phyloP scores from a whole-genome alignment of 2,888 invertebrate genomes.

The Neoascia interrupta region DNA sequence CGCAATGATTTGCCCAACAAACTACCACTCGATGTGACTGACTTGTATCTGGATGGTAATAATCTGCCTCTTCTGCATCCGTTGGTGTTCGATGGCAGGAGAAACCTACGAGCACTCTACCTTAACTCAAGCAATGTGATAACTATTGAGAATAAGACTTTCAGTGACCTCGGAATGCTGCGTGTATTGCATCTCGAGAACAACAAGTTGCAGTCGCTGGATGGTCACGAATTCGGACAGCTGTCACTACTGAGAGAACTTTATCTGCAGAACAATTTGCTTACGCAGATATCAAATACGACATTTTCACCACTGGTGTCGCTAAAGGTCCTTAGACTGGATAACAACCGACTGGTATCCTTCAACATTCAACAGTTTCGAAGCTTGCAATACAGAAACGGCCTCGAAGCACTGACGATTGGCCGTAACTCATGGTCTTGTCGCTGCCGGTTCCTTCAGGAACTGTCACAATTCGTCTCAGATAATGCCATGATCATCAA shows the following conservation, averaged over 20 bases:
- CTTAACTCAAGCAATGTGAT: slow-evolving; percentile 92
- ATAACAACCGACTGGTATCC: slow-evolving; percentile 90
- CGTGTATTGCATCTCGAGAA: slow-evolving; percentile 91
- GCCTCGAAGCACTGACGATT: slow-evolving; percentile 87
- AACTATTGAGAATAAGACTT: slow-evolving; percentile 93
- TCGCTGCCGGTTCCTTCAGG: slow-evolving; percentile 92
- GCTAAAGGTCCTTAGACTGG: slow-evolving; percentile 88
- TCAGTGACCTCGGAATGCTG: slow-evolving; percentile 89
- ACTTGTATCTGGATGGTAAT: slow-evolving; percentile 95
- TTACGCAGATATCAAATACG: slow-evolving; percentile 88
- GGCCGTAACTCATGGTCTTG: slow-evolving; percentile 95
- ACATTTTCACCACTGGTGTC: slow-evolving; percentile 89
- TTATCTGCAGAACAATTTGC: slow-evolving; percentile 91
- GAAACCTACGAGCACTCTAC: slow-evolving; percentile 91
- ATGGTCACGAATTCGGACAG: slow-evolving; percentile 92
- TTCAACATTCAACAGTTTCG: slow-evolving; percentile 90
- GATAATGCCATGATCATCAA: slow-evolving; percentile 90
- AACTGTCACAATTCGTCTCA: slow-evolving; percentile 89
- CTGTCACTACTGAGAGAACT: slow-evolving; percentile 89
- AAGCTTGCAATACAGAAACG: slow-evolving; percentile 80
- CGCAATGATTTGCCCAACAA: slow-evolving; percentile 83
- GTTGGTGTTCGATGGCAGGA: slow-evolving; percentile 93
- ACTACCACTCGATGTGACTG: slow-evolving; percentile 96
- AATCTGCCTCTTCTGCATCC: slow-evolving; percentile 90
- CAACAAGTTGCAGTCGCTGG: slow-evolving; percentile 88